Conservation (phyloP, 1,140 invertebrate species). For the Varroa destructor region DNA sequence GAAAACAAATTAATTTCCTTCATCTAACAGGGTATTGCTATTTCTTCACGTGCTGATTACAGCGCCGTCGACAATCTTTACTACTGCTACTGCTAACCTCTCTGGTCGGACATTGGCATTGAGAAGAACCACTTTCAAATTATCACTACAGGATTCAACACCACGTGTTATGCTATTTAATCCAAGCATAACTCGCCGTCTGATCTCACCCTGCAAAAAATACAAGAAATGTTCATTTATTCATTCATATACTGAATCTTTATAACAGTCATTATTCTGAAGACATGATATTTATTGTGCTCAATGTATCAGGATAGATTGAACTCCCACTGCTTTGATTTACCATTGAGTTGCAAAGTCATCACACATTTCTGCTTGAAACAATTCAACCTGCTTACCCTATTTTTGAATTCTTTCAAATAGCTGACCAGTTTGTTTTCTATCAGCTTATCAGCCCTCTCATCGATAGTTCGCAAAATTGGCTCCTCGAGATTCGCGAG, state of each 20-base stretch:
- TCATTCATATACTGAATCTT: not conserved
- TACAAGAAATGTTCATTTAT: not conserved
- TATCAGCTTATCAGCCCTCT: not conserved
- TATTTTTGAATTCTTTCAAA: conserved; percentile 1
- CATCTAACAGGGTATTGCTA: not conserved
- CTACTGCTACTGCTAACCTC: not conserved
- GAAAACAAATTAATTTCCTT: not conserved
- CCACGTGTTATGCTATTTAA: conserved; percentile 7
- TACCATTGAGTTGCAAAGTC: not conserved
- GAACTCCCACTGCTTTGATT: not conserved
- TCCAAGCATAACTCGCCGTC: not conserved
- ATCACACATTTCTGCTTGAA: not conserved
- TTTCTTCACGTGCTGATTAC: not conserved
- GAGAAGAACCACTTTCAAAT: not conserved
- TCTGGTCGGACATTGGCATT: not conserved
- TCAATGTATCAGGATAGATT: not conserved
- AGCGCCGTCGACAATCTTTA: not conserved
- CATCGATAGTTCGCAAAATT: not conserved
- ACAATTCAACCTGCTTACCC: not conserved
- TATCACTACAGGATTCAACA: not conserved
- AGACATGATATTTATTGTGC: too few relatives aligned
- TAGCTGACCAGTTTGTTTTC: not conserved
- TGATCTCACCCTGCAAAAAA: not conserved
- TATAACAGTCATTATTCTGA: not conserved
- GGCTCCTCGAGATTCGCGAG: conserved; percentile 13